A percentile compares a stretch with the other conserved stretches of the same genome.
Evolutionary conservation across 2,797 vertebrate species (phyloP).

Genomic region (Gallinago nigripennis): DNA sequence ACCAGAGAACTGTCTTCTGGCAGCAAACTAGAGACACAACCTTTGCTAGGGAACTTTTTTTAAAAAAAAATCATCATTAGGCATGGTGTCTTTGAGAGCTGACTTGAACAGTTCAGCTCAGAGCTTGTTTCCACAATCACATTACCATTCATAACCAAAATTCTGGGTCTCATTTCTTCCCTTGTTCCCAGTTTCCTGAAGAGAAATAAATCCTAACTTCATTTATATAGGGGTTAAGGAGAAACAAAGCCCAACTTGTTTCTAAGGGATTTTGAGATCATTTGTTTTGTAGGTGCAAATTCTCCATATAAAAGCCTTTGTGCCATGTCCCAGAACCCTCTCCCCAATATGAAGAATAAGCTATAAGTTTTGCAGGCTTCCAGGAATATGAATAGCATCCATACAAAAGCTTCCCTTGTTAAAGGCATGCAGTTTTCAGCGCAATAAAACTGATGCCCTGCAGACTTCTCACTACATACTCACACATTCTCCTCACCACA

Average conservation of each 20-base stretch:
- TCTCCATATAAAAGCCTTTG: neutral
- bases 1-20: neutral
- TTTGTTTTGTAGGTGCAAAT: neutral
- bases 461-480: neutral
- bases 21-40: neutral
- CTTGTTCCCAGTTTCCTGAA: neutral
- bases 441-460: neutral
- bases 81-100: neutral
- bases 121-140: neutral
- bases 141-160: neutral
- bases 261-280: neutral
- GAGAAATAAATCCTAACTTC: neutral
- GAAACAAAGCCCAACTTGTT: slow-evolving; percentile 5
- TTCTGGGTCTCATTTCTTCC: neutral
- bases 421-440: neutral
- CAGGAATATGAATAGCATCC: neutral
- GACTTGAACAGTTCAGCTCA: neutral
- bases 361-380: neutral
- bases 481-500: neutral
- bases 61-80: neutral
- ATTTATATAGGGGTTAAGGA: neutral
- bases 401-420: neutral
- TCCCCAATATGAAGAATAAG: neutral
- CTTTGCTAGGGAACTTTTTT: neutral
- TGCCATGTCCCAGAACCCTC: neutral